Conservation (phyloP, 2,888 invertebrate species). For the Smittia aterrima region DNA sequence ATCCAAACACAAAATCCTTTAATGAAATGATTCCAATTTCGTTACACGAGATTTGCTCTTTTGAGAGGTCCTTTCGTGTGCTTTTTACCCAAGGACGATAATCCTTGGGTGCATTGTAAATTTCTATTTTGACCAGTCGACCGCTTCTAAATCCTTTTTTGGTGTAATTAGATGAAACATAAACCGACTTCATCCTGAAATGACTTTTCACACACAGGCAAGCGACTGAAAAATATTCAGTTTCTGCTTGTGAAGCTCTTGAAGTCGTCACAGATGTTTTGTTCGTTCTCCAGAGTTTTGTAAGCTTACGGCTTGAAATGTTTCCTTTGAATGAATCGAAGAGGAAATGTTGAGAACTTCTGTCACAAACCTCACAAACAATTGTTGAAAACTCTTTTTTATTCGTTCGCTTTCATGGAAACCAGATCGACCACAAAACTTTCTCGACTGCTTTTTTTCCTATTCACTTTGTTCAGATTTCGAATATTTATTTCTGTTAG, state of each 20-base stretch:
- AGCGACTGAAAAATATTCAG: background rate
- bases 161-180: constrained; percentile 22
- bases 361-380: background rate
- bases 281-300: too few relatives aligned
- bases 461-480: background rate
- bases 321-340: background rate
- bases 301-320: background rate
- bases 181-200: constrained; percentile 3
- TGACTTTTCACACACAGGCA: constrained; percentile 18
- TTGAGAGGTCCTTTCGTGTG: background rate
- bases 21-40: constrained; percentile 18
- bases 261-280: background rate
- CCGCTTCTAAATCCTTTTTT: constrained; percentile 13
- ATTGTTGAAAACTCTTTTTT: background rate
- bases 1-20: constrained; percentile 3
- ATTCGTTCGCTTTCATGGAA: background rate
- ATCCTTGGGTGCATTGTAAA: constrained; percentile 6
- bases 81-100: background rate
- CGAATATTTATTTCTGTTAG: background rate
- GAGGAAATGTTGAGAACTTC: background rate
- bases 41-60: constrained; percentile 7
- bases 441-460: background rate
- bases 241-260: background rate
- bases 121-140: constrained; percentile 2
- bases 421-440: constrained; percentile 19